Evolutionary conservation across 2,113 vertebrate genomes (phyloP), one percentile per base, ranked within the genome.

Genomic region (Percopsis transmontana): DNA sequence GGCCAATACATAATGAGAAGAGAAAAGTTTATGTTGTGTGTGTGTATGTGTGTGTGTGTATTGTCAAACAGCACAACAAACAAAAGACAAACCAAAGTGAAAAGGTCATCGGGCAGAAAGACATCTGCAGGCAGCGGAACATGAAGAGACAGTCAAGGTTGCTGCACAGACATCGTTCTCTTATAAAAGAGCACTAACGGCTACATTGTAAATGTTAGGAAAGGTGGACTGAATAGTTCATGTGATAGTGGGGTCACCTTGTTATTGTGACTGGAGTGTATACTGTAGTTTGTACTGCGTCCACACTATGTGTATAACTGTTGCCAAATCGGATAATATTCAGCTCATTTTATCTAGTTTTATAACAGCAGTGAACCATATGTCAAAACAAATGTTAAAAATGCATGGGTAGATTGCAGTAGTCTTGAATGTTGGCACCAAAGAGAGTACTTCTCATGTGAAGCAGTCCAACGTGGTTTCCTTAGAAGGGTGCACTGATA

Each of bases 241-340:
- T 51, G 53, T 12, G 33, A 56, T 85, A 77, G 82, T 81, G 68
- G 61, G 54, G 68, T 45, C 54, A 58, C 52, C 50, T 66, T 39
- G 80, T 60, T 53, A n/a, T n/a, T n/a, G n/a, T n/a, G n/a, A 33
- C 27, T 33, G 27, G 8, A 33, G 27, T 33, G 27, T 7, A 33
- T 33, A 33, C n/a, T n/a, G n/a, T n/a, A 33, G 27, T 33, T 7
- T 33, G 27, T 33, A 33, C 27, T 33, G 27, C 1, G 21, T 33
- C 13, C 10, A 53, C 66, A 72, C 53, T 19, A 12, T 61, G 24
- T 48, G 38, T 80, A 65, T 51, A 70, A 15, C 62, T 39, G 45
- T 19, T 38, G n/a, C 9, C 58, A 10, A 27, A 14, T 27, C 20
- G 15, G 39, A 41, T 21, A 61, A 68, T 51, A 12, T 48, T 60